Evolutionary conservation across 2,888 invertebrate genomes (phyloP).

Genomic region (Tortrix viridana): DNA sequence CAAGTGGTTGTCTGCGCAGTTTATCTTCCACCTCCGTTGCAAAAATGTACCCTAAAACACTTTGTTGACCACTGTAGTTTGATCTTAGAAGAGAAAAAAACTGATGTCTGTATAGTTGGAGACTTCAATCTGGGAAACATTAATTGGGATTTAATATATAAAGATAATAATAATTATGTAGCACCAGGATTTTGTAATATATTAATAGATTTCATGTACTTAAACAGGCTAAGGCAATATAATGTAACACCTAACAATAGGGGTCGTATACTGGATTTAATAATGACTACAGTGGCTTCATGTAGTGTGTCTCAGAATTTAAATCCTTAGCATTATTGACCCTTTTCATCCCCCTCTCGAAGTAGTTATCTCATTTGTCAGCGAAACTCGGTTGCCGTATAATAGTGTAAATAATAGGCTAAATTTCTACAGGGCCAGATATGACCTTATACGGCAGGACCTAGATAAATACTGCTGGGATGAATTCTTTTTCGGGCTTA

Average conservation of each 20-base stretch:
- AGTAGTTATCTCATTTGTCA: too few relatives aligned
- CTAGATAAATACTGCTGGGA: too few relatives aligned
- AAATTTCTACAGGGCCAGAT: too few relatives aligned
- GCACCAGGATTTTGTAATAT: conserved; percentile 6
- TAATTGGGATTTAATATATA: neutral
- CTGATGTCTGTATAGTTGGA: neutral
- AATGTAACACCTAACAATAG: conserved; percentile 8
- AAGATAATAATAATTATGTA: neutral
- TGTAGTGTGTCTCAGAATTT: neutral
- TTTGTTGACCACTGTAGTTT: conserved; percentile 6
- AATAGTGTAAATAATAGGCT: too few relatives aligned
- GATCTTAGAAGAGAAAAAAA: neutral
- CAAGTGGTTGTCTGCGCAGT: neutral
- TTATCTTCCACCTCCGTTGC: neutral
- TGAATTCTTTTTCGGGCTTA: neutral
- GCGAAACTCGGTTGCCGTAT: too few relatives aligned
- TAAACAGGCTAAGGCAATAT: conserved; percentile 4
- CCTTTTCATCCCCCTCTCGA: conserved; percentile 1
- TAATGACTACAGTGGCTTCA: neutral
- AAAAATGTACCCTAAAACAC: neutral
- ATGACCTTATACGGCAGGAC: too few relatives aligned
- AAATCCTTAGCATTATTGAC: conserved; percentile 5
- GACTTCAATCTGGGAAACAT: too few relatives aligned
- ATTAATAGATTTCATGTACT: conserved; percentile 18
- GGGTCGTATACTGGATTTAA: conserved; percentile 7